These are phyloP conservation scores for Lasaia peninsularis DNA, from an alignment of 1,140 invertebrate species.

Conservation along the genomic window DNA sequence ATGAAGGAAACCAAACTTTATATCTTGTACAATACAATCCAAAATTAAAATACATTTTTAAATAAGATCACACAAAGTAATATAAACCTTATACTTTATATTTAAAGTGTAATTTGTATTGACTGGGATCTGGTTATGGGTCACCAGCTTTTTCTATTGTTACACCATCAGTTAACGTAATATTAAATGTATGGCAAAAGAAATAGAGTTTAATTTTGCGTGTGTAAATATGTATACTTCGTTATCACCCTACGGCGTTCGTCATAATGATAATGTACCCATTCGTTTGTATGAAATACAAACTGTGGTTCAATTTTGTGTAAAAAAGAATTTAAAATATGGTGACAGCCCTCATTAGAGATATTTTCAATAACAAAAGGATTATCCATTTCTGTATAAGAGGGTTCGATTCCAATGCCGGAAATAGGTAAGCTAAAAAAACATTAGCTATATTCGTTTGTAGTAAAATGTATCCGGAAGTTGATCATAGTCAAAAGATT, in stretches of 20 bases:
- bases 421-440: too few relatives aligned
- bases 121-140: neutral
- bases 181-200: conserved; percentile 11
- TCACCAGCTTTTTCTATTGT: neutral
- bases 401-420: too few relatives aligned
- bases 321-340: neutral
- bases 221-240: conserved; percentile 17
- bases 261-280: conserved; percentile 16
- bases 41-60: too few relatives aligned
- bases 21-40: too few relatives aligned
- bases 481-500: too few relatives aligned
- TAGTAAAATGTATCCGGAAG: too few relatives aligned
- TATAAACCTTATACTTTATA: neutral
- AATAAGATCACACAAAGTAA: neutral
- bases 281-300: neutral
- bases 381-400: too few relatives aligned
- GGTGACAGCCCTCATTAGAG: too few relatives aligned
- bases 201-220: conserved; percentile 12
- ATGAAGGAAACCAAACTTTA: too few relatives aligned
- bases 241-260: conserved; percentile 23
- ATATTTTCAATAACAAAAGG: too few relatives aligned
- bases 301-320: neutral
- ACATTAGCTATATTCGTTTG: too few relatives aligned
- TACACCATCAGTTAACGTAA: neutral
- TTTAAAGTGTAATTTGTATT: neutral